Conservation (phyloP, 2,888 invertebrate species). For the Stenichneumon culpator region DNA sequence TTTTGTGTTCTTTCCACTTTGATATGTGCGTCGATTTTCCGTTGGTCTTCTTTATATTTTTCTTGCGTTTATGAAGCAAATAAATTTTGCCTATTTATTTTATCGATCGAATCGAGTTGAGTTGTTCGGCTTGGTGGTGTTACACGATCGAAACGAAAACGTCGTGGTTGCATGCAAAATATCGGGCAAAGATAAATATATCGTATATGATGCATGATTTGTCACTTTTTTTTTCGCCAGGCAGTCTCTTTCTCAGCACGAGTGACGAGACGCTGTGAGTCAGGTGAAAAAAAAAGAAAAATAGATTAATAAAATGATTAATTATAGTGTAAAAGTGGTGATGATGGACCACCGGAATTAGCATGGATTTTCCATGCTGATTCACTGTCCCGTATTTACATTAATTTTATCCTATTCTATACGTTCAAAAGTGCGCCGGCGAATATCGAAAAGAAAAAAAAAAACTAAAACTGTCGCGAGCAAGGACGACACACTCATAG, state of each 20-base stretch:
- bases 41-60: conserved; percentile 18
- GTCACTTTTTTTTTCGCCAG: conserved; percentile 23
- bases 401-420: neutral
- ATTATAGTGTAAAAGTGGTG: conserved; percentile 9
- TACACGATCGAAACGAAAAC: conserved; percentile 42
- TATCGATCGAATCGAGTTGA: conserved; percentile 37
- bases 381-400: neutral
- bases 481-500: conserved; percentile 51
- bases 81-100: conserved; percentile 39
- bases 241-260: conserved; percentile 18
- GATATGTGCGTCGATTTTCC: conserved; percentile 29
- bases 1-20: conserved; percentile 16
- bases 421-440: conserved; percentile 31
- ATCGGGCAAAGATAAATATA: conserved; percentile 47
- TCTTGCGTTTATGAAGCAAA: conserved; percentile 43
- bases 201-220: conserved; percentile 30
- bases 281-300: conserved; percentile 32
- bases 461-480: conserved; percentile 28
- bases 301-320: conserved; percentile 25
- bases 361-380: neutral
- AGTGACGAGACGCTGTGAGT: conserved; percentile 33
- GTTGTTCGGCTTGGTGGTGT: conserved; percentile 45
- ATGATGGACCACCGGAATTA: neutral
- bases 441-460: conserved; percentile 18
- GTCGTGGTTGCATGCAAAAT: conserved; percentile 65